Percentiles rank a stretch among this genome's conserved stretches.
These are phyloP conservation scores for Hylomyscus alleni DNA, from an alignment of 2,797 vertebrate genomes.

Conservation along the genomic window DNA sequence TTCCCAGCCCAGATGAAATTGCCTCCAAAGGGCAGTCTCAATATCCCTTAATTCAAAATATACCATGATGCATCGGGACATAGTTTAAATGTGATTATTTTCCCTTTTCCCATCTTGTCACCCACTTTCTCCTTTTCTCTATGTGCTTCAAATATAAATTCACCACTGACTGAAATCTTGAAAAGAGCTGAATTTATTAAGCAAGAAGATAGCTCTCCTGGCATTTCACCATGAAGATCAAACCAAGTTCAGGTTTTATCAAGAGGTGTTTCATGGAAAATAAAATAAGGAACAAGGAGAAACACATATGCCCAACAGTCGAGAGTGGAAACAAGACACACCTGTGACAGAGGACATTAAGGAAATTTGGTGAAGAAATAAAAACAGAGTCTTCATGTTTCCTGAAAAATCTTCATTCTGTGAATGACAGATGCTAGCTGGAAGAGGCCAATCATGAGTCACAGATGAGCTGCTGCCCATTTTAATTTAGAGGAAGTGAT, in stretches of 20 bases:
- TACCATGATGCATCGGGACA: conserved; percentile 4
- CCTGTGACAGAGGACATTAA: conserved; percentile 76
- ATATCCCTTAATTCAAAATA: not conserved
- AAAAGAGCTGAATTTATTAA: conserved; percentile 65
- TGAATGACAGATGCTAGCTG: conserved; percentile 83
- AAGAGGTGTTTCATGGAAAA: conserved; percentile 75
- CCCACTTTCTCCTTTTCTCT: not conserved
- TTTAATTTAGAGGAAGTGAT: conserved; percentile 75
- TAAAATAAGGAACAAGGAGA: conserved; percentile 36
- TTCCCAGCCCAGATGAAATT: not conserved
- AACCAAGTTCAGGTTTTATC: conserved; percentile 73
- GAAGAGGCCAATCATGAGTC: conserved; percentile 74
- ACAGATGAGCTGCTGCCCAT: conserved; percentile 67
- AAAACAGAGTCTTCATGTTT: conserved; percentile 81
- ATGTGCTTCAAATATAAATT: conserved; percentile 48
- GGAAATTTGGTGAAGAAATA: conserved; percentile 79
- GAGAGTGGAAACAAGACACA: conserved; percentile 78
- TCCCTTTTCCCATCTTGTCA: conserved; percentile 50
- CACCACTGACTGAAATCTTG: conserved; percentile 64
- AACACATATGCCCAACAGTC: conserved; percentile 70
- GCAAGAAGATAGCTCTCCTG: conserved; percentile 56
- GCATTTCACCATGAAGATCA: conserved; percentile 73
- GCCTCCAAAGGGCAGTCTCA: not conserved
- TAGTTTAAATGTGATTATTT: not conserved
- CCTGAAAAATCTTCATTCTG: conserved; percentile 80